Evolutionary conservation across 2,797 vertebrate species (phyloP).

Genomic region (Coilia nasus): DNA sequence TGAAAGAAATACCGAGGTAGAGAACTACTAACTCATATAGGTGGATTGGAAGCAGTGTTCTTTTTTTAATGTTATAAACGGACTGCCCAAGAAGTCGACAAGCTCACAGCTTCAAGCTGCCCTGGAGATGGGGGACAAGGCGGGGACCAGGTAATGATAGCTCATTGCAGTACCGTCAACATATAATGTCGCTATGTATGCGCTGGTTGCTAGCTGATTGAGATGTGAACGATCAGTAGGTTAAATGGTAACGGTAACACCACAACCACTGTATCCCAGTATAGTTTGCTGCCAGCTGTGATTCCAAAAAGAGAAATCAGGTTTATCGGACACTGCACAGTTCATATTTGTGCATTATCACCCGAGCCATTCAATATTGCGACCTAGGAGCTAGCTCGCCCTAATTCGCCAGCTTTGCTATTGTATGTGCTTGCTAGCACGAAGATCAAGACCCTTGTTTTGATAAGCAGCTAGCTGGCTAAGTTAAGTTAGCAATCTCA

Average conservation of each 20-base stretch:
- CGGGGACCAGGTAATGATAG: constrained; percentile 75
- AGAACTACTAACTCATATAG: neutral
- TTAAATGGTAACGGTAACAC: constrained; percentile 9
- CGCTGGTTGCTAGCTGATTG: constrained; percentile 4
- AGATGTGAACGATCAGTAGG: neutral
- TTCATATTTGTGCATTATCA: neutral
- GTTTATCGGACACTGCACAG: neutral
- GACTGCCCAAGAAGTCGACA: neutral
- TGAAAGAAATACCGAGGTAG: neutral
- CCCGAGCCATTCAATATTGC: neutral
- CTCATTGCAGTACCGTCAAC: constrained; percentile 14
- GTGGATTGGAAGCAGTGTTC: neutral
- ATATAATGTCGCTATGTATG: neutral
- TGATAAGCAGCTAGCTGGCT: constrained; percentile 25
- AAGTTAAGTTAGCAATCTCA: constrained; percentile 8
- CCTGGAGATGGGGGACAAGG: constrained; percentile 83
- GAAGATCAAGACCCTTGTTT: constrained; percentile 14
- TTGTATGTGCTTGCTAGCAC: neutral
- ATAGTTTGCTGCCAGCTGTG: constrained; percentile 1
- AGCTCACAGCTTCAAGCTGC: constrained; percentile 47
- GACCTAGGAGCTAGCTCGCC: neutral
- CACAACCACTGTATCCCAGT: neutral
- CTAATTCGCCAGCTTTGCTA: neutral
- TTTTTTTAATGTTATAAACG: constrained; percentile 11
- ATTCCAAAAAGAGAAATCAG: neutral